Evolutionary conservation across 2,113 vertebrate species (phyloP).

Genomic region (Thinocorus orbignyianus): DNA sequence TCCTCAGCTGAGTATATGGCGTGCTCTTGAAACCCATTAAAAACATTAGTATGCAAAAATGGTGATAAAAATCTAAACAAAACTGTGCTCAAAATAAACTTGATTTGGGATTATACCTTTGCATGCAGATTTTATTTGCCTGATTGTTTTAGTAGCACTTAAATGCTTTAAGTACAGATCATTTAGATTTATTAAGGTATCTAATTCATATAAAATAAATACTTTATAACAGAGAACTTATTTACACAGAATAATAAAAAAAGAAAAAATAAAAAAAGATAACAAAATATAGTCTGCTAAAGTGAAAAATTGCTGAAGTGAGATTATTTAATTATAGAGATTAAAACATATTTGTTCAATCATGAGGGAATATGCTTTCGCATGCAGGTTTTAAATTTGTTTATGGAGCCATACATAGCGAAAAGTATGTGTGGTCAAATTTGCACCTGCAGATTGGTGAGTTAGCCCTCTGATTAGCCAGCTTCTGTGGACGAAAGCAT

Average conservation of each 20-base stretch:
- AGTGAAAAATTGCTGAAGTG: not conserved
- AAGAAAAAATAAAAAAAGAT: not conserved
- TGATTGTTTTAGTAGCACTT: not conserved
- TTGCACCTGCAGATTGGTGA: not conserved
- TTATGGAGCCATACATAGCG: not conserved
- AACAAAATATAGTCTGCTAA: not conserved
- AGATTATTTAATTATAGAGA: not conserved
- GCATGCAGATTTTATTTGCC: not conserved
- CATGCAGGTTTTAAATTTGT: not conserved
- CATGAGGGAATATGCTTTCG: not conserved
- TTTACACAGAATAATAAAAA: not conserved
- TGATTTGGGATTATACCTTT: not conserved
- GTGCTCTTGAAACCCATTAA: not conserved
- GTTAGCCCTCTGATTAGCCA: not conserved
- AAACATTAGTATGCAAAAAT: conserved; percentile 13
- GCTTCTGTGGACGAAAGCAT: not conserved
- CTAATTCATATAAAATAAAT: not conserved
- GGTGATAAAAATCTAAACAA: conserved; percentile 23
- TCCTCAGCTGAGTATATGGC: not conserved
- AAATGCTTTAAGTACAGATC: not conserved
- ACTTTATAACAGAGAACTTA: not conserved
- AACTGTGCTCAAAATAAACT: not conserved
- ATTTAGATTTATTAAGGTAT: conserved; percentile 3
- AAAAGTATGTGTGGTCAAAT: not conserved
- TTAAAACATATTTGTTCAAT: not conserved